Conservation (phyloP, 2,797 vertebrate genomes). For the Rhinichthys osculus region DNA sequence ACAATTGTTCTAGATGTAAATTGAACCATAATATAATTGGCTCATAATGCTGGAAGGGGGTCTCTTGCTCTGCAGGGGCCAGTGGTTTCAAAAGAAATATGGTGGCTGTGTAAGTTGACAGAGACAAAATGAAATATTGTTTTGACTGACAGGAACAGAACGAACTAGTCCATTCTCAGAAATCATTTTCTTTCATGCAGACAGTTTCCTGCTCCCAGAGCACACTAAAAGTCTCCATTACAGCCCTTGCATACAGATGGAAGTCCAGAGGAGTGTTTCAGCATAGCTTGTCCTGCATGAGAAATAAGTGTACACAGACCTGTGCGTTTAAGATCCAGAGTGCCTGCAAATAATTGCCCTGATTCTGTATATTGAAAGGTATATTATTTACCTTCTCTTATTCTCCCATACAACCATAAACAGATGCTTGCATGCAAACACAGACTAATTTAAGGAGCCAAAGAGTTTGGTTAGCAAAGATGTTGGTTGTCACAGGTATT, state of each 20-base stretch:
- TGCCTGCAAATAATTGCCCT: neutral
- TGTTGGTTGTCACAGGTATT: conserved; percentile 54
- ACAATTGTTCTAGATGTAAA: conserved; percentile 6
- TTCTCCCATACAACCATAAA: neutral
- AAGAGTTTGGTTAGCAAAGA: conserved; percentile 36
- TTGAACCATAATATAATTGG: conserved; percentile 20
- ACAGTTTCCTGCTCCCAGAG: conserved; percentile 30
- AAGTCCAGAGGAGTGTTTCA: conserved; percentile 15
- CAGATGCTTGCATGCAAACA: neutral
- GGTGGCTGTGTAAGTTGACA: conserved; percentile 23
- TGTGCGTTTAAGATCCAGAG: conserved; percentile 16
- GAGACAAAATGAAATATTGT: conserved; percentile 44
- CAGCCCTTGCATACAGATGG: conserved; percentile 26
- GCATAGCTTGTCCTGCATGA: neutral
- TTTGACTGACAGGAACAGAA: conserved; percentile 51
- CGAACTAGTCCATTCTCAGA: conserved; percentile 40
- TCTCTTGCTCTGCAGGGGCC: neutral
- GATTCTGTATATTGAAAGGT: neutral
- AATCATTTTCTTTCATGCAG: conserved; percentile 26
- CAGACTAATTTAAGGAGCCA: neutral
- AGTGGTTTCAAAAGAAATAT: conserved; percentile 28
- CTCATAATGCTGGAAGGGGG: neutral
- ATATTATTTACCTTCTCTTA: neutral
- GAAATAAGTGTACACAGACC: conserved; percentile 9
- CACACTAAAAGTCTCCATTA: neutral